Conservation (phyloP, 1,140 invertebrate genomes). For the Battus philenor region DNA sequence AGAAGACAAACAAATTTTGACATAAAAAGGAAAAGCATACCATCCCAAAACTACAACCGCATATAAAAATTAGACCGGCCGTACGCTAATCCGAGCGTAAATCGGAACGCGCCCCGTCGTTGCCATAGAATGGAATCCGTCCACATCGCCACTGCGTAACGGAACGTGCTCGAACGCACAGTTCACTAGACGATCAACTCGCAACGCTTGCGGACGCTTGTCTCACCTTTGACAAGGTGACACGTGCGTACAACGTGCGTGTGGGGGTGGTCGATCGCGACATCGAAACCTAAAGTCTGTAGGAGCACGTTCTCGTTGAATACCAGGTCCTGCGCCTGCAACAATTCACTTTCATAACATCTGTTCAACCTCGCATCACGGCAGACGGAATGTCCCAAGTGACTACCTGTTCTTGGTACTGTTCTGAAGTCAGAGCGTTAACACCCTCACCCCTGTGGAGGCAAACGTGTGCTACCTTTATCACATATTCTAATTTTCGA, state of each 20-base stretch:
- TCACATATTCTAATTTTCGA: constrained; percentile 96
- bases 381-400: no score
- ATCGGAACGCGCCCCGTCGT: constrained; percentile 4
- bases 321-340: constrained; percentile 94
- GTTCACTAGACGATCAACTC: constrained; percentile 16
- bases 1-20: constrained; percentile 3
- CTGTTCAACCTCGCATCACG: no score
- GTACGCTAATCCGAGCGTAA: constrained; percentile 15
- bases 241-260: constrained; percentile 96
- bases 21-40: constrained; percentile 19
- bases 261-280: constrained; percentile 96
- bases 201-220: constrained; percentile 32
- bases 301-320: constrained; percentile 97
- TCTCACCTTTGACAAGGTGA: constrained; percentile 93
- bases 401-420: constrained; percentile 73
- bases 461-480: constrained; percentile 92
- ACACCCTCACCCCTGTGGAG: constrained; percentile 79
- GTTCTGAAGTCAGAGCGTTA: constrained; percentile 81
- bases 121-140: constrained; percentile 1
- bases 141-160: constrained; percentile 1
- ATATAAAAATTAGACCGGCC: constrained; percentile 21
- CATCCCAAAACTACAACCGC: constrained; percentile 7
- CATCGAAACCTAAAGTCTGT: constrained; percentile 97
- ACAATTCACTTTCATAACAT: no score
- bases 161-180: constrained; percentile 10